Conservation (phyloP, 2,888 invertebrate genomes). For the Cynaeus angustus region DNA sequence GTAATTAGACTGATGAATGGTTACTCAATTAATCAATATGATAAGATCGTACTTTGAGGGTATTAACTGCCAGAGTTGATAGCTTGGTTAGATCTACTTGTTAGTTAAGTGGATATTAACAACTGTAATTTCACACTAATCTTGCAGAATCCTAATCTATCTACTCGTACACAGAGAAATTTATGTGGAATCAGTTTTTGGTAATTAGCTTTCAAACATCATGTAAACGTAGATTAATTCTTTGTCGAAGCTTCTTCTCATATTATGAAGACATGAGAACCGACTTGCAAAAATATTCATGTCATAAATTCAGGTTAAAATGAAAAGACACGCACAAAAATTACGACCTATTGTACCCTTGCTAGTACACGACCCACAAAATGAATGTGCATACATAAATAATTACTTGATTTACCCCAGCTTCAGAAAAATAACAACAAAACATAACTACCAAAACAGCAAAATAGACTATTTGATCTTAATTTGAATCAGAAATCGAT, state of each 20-base stretch:
- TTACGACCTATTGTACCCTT: slow-evolving; percentile 7
- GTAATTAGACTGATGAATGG: slow-evolving; percentile 37
- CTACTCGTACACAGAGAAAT: too few species aligned
- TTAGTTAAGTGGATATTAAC: slow-evolving; percentile 17
- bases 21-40: slow-evolving; percentile 28
- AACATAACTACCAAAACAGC: slow-evolving; percentile 2
- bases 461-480: slow-evolving; percentile 1
- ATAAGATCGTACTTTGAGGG: slow-evolving; percentile 31
- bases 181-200: too few species aligned
- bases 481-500: slow-evolving; percentile 12
- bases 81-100: slow-evolving; percentile 1
- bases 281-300: background rate
- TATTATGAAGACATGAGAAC: background rate
- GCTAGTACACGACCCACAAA: background rate
- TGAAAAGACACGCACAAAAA: slow-evolving; percentile 8
- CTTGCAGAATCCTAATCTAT: background rate
- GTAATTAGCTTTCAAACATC: too few species aligned
- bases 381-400: slow-evolving; percentile 8
- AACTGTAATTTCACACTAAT: background rate
- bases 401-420: slow-evolving; percentile 3
- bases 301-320: background rate
- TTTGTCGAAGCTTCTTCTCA: too few species aligned
- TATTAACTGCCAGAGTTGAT: slow-evolving; percentile 17
- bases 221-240: too few species aligned
- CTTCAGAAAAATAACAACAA: background rate